Evolutionary conservation across 1,140 invertebrate genomes (phyloP).

Genomic region (Drosophila paulistorum): DNA sequence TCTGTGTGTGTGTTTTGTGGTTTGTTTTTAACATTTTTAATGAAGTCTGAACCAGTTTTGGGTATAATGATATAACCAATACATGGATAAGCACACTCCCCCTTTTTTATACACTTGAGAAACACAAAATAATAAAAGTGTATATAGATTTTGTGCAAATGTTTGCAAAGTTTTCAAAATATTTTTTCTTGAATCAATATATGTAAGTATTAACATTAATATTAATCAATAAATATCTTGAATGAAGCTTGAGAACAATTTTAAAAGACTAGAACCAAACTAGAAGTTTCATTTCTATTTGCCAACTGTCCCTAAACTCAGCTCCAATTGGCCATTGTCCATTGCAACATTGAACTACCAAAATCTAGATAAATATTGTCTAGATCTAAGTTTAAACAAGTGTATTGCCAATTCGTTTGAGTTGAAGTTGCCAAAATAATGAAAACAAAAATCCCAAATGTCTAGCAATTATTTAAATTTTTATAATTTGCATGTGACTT

Average conservation of each 20-base stretch:
- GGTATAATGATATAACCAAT: conserved; percentile 41
- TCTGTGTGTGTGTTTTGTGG: too few species aligned
- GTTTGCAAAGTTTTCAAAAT: neutral
- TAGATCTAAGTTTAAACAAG: neutral
- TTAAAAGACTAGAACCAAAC: too few species aligned
- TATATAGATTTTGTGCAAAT: neutral
- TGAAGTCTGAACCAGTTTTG: conserved; percentile 35
- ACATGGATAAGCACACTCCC: conserved; percentile 40
- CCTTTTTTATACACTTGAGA: conserved; percentile 28
- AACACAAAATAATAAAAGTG: neutral
- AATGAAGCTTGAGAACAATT: too few species aligned
- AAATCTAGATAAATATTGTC: too few species aligned
- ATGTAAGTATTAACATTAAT: too few species aligned
- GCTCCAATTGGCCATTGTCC: too few species aligned
- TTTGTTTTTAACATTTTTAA: conserved; percentile 23
- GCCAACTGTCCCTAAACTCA: too few species aligned
- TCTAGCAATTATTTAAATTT: conserved; percentile 48
- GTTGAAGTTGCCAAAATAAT: neutral
- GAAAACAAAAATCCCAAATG: conserved; percentile 21
- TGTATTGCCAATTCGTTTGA: conserved; percentile 3
- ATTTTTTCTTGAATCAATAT: neutral
- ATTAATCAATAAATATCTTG: too few species aligned
- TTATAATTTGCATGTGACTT: conserved; percentile 39
- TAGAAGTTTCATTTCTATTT: too few species aligned
- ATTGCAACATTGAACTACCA: too few species aligned